Conservation (phyloP, 2,797 vertebrate genomes). For the Coregonus sp. region DNA sequence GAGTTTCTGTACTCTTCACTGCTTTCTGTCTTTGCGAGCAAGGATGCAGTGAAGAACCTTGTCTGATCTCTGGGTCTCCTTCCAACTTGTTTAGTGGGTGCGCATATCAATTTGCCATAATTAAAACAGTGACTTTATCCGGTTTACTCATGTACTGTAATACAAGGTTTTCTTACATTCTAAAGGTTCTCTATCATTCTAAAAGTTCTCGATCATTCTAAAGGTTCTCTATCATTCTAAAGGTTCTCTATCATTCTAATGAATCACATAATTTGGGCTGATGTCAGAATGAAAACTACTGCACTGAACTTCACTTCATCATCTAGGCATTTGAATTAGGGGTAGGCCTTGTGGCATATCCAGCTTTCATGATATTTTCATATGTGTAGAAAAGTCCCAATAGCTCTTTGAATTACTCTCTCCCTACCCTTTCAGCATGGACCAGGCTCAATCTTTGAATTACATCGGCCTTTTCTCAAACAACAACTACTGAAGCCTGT, state of each 20-base stretch:
- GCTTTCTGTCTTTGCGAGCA: not conserved
- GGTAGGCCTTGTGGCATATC: not conserved
- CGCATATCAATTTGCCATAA: no score
- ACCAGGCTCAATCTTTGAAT: not conserved
- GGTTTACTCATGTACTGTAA: not conserved
- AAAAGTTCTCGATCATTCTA: no score
- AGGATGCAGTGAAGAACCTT: conserved; percentile 31
- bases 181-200: not conserved
- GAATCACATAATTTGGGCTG: not conserved
- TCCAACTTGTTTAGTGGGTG: conserved; percentile 17
- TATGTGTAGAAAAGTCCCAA: not conserved
- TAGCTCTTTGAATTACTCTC: not conserved
- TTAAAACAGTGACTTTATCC: not conserved
- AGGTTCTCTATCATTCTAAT: not conserved
- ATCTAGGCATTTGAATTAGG: not conserved
- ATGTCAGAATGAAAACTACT: not conserved
- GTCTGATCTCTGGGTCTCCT: conserved; percentile 26
- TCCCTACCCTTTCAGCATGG: not conserved
- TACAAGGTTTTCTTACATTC: no score
- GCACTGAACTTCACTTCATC: no score
- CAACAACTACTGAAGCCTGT: conserved; percentile 6
- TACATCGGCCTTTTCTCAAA: conserved; percentile 14
- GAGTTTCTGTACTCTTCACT: conserved; percentile 30
- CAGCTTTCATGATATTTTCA: not conserved
- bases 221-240: no score